These are phyloP conservation scores for Lingula anatina DNA, from an alignment of 2,888 invertebrate genomes.

Conservation along the genomic window DNA sequence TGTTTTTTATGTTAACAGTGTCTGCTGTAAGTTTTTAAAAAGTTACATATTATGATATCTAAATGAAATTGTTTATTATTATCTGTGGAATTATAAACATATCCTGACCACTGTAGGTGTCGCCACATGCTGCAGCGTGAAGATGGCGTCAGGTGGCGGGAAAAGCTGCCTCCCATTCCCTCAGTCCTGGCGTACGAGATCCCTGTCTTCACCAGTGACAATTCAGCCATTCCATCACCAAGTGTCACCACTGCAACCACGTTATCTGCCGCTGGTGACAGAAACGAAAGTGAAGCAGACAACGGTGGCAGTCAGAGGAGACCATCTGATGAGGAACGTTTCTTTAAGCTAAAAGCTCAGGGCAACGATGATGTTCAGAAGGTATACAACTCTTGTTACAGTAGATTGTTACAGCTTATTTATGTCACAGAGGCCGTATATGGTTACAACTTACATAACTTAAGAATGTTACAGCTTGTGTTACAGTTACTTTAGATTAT, in stretches of 20 bases:
- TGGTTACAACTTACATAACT: not conserved
- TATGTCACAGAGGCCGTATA: not conserved
- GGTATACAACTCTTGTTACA: no score
- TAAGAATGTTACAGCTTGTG: not conserved
- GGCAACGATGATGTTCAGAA: constrained; percentile 43
- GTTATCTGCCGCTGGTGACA: no score
- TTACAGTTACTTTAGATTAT: not conserved
- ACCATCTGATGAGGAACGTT: constrained; percentile 20
- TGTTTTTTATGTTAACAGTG: not conserved
- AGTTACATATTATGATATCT: not conserved
- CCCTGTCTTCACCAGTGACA: constrained; percentile 15
- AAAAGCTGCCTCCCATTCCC: constrained; percentile 31
- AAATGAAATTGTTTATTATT: no score
- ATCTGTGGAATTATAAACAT: no score
- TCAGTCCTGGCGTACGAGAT: constrained; percentile 26
- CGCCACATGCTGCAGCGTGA: constrained; percentile 23
- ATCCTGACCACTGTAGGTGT: constrained; percentile 39
- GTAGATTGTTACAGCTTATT: not conserved
- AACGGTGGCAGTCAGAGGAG: no score
- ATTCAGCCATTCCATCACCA: no score
- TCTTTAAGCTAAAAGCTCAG: constrained; percentile 34
- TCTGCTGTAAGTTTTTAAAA: not conserved
- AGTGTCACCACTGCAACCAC: no score
- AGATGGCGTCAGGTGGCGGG: constrained; percentile 40
- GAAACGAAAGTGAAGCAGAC: no score